These are phyloP conservation scores for Synergus gifuensis DNA, from an alignment of 2,888 invertebrate species.

Conservation along the genomic window DNA sequence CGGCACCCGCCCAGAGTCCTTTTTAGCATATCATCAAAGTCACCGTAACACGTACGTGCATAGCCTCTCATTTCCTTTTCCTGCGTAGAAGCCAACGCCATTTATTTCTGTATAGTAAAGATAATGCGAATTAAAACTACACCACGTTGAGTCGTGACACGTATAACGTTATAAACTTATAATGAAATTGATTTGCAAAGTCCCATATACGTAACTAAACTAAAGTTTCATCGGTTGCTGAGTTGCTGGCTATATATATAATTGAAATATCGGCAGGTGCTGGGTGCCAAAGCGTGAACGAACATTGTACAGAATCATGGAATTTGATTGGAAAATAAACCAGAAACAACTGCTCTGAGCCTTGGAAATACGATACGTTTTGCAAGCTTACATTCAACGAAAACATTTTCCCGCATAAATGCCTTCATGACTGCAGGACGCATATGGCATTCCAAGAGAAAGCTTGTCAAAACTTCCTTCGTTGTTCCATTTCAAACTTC, in stretches of 20 bases:
- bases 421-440: not conserved
- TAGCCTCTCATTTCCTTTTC: conserved; percentile 36
- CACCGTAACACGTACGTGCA: conserved; percentile 34
- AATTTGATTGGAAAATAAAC: conserved; percentile 39
- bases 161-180: not conserved
- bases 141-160: not conserved
- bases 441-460: conserved; percentile 45
- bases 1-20: not conserved
- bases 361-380: conserved; percentile 16
- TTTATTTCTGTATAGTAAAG: conserved; percentile 30
- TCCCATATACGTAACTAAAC: conserved; percentile 25
- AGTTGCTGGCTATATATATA: conserved; percentile 9
- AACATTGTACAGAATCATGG: conserved; percentile 34
- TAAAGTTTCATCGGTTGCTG: conserved; percentile 17
- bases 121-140: conserved; percentile 34
- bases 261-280: conserved; percentile 38
- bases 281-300: conserved; percentile 9
- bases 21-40: conserved; percentile 23
- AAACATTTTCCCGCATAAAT: conserved; percentile 30
- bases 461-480: conserved; percentile 53
- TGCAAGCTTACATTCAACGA: not conserved
- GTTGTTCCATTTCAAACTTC: conserved; percentile 50
- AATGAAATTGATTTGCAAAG: conserved; percentile 31
- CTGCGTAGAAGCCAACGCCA: conserved; percentile 24
- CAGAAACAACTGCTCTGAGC: conserved; percentile 15